Base-by-base conservation (phyloP, 2,113 vertebrate species). In the Lagenorhynchus albirostris region DNA sequence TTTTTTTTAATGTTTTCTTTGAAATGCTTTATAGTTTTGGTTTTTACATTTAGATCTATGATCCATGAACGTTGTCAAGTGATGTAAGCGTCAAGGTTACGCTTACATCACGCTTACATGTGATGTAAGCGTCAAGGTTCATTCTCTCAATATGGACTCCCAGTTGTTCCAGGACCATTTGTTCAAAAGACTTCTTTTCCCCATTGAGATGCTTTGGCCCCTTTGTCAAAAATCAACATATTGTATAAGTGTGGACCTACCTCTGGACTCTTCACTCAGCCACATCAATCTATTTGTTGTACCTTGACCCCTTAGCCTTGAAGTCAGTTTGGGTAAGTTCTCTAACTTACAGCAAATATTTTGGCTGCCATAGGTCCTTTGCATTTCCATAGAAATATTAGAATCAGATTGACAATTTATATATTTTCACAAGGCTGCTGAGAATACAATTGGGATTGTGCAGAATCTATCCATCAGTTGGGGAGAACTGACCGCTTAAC, bases 131-230 rank as follows among this genome's bases (percentile, higher is more conserved):
- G 29, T 44, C 65, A 67, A 89, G 20, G 4, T 63, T 79, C 36
- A 31, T 55, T 77, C 70, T 62, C 63, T 80, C 65, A 50, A 4
- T 58, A 9, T 38, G 38, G 44, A 58, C 58, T 47, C 33, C 14
- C 29, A 91, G 33, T 60, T 29, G 36, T n/a, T 68, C 74, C 6
- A 17, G 23, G 4, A 85, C 8, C 79, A 31, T 36, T 63, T 84
- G 33, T 73, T 70, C 65, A 60, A 91, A 92, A 88, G 47, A 50
- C 29, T 62, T 31, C 44, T 67, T 86, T 81, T 58, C 68, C 44
- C 76, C 18, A 8, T 14, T 29, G 29, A 50, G 60, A 81, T 38
- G 33, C 17, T 62, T 68, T 60, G 50, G 2, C 21, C 20, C 26
- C 26, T 62, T 47, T 21, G 47, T 96, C 60, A 44, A 53, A 60